Base-by-base conservation (phyloP, 2,888 invertebrate species). In the Ryuthela nishihirai region DNA sequence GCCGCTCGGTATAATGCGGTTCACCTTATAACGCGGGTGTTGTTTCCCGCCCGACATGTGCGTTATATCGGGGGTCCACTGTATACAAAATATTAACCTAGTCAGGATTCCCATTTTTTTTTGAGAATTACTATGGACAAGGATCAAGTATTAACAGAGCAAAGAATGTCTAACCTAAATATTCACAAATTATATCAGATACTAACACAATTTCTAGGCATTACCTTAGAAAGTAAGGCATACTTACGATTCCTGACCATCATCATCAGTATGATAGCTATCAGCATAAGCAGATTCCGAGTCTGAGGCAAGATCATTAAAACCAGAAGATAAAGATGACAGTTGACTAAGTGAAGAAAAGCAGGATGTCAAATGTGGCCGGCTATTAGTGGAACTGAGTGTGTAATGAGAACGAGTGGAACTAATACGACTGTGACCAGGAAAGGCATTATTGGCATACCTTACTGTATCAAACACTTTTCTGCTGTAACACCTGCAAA, bases 381-480 rank as follows among this genome's bases (percentile, higher is more conserved):
- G 53, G 20, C 32, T 36, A 29, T 35, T 25, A 24, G 53, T 17
- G 21, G 47, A 44, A 54, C 59, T 59, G 44, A 53, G 52, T 3
- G 59, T 59, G 15, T 59, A 56, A 36, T 52, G 68, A 21, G 70
- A 68, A 17, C 62, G 65, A 25, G 61, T 45, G 41, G 61, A 49
- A 47, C 36, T 43, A 23, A 48, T 40, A 15, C 59, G 53, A 35
- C 35, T 48, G 18, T 44, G 35, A 36, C 48, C 26, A 25, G 38
- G 48, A 29, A 43, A 41, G 46, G 45, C 45, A 35, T 48, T 42
- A 42, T 53, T 84, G 53, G 87, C 88, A 71, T 85, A 87, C 64
- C 87, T 83, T 66, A 92, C 92, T 1, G 93, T 94, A 71, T 93
- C 92, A 75, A 93, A 92, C 55, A 91, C 87, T 74, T 88, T 88